phyloP scores from a whole-genome alignment of 2,113 vertebrate genomes.

The Montifringilla adamsi region DNA sequence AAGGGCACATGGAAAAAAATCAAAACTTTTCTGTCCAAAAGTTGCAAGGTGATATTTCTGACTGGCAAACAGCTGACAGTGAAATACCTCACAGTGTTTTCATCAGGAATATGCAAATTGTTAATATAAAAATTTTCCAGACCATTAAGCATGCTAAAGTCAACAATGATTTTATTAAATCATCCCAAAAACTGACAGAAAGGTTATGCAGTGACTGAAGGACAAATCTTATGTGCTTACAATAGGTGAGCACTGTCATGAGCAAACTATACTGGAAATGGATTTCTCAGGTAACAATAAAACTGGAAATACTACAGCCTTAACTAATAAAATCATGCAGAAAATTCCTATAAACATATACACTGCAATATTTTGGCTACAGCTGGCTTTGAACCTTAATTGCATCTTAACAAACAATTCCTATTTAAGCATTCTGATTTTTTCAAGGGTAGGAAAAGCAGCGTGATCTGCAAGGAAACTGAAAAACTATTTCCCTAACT shows the following conservation, averaged over 20 bases:
- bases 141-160: conserved; percentile 47
- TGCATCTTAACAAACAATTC: neutral
- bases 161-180: conserved; percentile 69
- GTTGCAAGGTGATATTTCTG: conserved; percentile 55
- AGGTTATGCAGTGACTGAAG: conserved; percentile 44
- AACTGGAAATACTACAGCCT: neutral
- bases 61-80: conserved; percentile 27
- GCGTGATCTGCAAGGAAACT: neutral
- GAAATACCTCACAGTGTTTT: conserved; percentile 46
- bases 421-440: neutral
- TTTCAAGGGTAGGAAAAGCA: neutral
- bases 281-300: conserved; percentile 11
- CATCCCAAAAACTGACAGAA: conserved; percentile 51
- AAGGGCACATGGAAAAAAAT: neutral
- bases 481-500: neutral
- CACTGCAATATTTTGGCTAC: neutral
- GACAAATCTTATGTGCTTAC: conserved; percentile 37
- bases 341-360: neutral
- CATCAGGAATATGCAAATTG: conserved; percentile 51
- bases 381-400: neutral
- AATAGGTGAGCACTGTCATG: conserved; percentile 6
- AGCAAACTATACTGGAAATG: neutral
- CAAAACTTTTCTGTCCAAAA: neutral
- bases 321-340: neutral
- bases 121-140: conserved; percentile 58